phyloP scores from a whole-genome alignment of 2,113 vertebrate species.

The Xiphophorus couchianus region DNA sequence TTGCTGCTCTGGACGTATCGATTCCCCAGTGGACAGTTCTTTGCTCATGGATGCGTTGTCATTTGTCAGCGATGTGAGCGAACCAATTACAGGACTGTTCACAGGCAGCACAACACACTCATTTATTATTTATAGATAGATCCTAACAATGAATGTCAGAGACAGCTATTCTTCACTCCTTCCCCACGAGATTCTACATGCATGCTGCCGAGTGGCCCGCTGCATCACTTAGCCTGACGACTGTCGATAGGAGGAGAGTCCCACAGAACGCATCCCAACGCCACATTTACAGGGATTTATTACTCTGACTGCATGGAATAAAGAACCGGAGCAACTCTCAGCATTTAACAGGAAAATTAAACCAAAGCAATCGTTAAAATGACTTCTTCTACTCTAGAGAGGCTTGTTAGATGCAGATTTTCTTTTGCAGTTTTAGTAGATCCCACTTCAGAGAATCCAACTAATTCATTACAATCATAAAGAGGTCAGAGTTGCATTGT shows the following conservation, averaged over 20 bases:
- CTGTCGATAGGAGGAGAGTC: conserved; percentile 17
- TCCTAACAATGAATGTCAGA: conserved; percentile 25
- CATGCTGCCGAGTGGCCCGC: not conserved
- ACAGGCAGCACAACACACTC: conserved; percentile 7
- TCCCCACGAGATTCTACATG: conserved; percentile 13
- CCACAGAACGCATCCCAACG: conserved; percentile 10
- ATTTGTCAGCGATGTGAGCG: conserved; percentile 5
- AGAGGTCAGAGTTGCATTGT: too few relatives aligned
- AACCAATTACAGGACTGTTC: conserved; percentile 20
- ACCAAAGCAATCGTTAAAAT: too few relatives aligned
- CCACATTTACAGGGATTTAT: conserved; percentile 7
- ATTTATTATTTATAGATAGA: conserved; percentile 41
- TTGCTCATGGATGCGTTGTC: conserved; percentile 17
- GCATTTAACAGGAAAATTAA: too few relatives aligned
- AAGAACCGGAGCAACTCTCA: not conserved
- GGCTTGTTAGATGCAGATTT: too few relatives aligned
- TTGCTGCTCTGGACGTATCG: conserved; percentile 10
- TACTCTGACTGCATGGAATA: not conserved
- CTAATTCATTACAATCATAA: too few relatives aligned
- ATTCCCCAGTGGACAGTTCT: not conserved
- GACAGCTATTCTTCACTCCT: conserved; percentile 1
- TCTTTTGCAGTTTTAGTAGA: too few relatives aligned
- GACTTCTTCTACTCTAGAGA: too few relatives aligned
- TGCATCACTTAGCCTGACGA: conserved; percentile 8
- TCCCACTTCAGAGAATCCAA: too few relatives aligned